These are phyloP conservation scores for Pseudanteris insignis DNA, from an alignment of 2,888 invertebrate species.

Conservation along the genomic window DNA sequence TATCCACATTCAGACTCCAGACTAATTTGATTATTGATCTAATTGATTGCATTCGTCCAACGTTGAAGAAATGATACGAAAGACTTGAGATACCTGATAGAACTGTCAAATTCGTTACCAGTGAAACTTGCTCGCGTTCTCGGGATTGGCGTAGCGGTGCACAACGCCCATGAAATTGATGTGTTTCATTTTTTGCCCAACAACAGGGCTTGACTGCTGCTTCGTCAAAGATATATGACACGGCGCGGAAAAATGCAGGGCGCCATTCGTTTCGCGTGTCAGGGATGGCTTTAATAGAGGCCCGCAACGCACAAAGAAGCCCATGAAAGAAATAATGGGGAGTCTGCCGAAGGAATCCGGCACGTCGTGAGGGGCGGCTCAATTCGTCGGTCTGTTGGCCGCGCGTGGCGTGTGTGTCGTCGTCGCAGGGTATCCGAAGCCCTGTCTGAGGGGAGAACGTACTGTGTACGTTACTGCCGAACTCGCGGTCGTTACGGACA, in stretches of 20 bases:
- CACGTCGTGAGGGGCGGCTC: conserved; percentile 23
- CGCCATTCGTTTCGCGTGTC: conserved; percentile 37
- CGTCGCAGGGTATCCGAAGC: conserved; percentile 26
- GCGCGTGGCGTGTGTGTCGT: conserved; percentile 12
- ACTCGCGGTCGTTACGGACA: conserved; percentile 60
- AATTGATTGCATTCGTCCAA: too few relatives aligned
- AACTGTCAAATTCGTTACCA: too few relatives aligned
- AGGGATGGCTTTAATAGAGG: conserved; percentile 34
- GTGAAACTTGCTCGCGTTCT: too few relatives aligned
- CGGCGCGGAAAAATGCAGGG: conserved; percentile 30
- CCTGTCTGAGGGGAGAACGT: background rate
- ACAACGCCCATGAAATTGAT: conserved; percentile 32
- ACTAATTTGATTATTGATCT: too few relatives aligned
- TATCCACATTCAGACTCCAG: too few relatives aligned
- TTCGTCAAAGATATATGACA: conserved; percentile 36
- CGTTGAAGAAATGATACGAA: too few relatives aligned
- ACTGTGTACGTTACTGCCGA: conserved; percentile 33
- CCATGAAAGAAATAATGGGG: conserved; percentile 32
- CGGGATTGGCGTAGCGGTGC: conserved; percentile 9
- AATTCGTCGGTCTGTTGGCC: conserved; percentile 1
- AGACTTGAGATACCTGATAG: too few relatives aligned
- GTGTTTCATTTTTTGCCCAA: conserved; percentile 23
- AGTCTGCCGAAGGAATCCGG: conserved; percentile 26
- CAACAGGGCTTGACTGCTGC: conserved; percentile 20
- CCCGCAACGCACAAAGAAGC: conserved; percentile 32